Percentiles rank a stretch among this genome's conserved stretches.
Conservation (phyloP, 2,113 vertebrate species). For the Poecilia latipinna region DNA sequence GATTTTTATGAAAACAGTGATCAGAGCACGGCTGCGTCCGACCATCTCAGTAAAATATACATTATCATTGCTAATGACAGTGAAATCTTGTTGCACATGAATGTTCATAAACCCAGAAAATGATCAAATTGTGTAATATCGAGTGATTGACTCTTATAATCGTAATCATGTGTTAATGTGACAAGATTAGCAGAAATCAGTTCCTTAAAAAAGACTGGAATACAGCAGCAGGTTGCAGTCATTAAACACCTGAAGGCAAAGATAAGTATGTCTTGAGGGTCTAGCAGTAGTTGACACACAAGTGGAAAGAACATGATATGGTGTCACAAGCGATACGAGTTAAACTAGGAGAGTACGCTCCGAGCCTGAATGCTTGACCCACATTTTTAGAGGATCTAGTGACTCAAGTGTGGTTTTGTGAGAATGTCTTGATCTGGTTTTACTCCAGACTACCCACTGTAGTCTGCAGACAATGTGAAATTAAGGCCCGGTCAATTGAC, state of each 20-base stretch:
- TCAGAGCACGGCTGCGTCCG: no score
- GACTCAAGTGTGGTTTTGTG: background rate
- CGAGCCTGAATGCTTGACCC: slow-evolving; percentile 9
- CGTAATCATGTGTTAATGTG: no score
- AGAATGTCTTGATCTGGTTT: background rate
- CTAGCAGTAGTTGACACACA: background rate
- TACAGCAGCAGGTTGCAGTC: background rate
- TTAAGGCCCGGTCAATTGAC: background rate
- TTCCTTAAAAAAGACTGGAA: background rate
- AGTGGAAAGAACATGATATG: background rate
- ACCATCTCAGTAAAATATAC: no score
- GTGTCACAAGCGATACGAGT: background rate
- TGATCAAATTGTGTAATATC: background rate
- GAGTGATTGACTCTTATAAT: no score
- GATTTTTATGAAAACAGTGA: no score
- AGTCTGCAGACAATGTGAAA: background rate
- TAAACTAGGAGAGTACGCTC: background rate
- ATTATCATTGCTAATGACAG: no score
- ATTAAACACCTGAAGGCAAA: background rate
- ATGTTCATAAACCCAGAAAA: background rate
- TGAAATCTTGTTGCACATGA: no score
- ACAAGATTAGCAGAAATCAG: no score
- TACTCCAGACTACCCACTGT: background rate
- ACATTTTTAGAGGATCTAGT: background rate
- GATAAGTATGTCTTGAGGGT: background rate